Evolutionary conservation across 2,797 vertebrate species (phyloP).

Genomic region (Microctenopoma stevenorrisi): DNA sequence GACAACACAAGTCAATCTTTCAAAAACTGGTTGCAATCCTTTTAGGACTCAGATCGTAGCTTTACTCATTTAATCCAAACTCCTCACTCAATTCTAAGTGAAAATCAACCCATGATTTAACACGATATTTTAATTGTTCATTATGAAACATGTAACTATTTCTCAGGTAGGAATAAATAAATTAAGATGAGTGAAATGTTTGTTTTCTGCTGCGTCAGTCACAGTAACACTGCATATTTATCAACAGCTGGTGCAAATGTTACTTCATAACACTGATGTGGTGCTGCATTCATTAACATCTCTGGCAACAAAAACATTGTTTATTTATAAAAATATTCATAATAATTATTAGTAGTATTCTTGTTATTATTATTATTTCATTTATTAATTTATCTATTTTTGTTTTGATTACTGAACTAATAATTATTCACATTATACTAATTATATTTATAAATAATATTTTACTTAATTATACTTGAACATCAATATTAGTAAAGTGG

Average conservation of each 20-base stretch:
- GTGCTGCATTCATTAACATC: conserved; percentile 31
- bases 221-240: conserved; percentile 42
- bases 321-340: too few species aligned
- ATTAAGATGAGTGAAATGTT: conserved; percentile 43
- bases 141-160: conserved; percentile 10
- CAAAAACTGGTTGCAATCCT: conserved; percentile 51
- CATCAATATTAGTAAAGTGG: neutral
- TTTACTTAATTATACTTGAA: neutral
- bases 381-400: too few species aligned
- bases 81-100: conserved; percentile 22
- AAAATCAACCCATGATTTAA: conserved; percentile 27
- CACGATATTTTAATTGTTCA: conserved; percentile 1
- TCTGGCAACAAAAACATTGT: neutral
- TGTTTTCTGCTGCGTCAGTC: conserved; percentile 32
- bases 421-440: too few species aligned
- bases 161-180: conserved; percentile 20
- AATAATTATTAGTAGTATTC: too few species aligned
- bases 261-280: conserved; percentile 26
- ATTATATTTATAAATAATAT: too few species aligned
- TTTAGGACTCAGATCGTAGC: conserved; percentile 47
- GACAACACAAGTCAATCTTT: conserved; percentile 14
- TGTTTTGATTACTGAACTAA: too few species aligned
- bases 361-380: too few species aligned
- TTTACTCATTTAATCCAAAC: conserved; percentile 40
- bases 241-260: conserved; percentile 26